phyloP scores from a whole-genome alignment of 2,113 vertebrate species.

The Panthera uncia region DNA sequence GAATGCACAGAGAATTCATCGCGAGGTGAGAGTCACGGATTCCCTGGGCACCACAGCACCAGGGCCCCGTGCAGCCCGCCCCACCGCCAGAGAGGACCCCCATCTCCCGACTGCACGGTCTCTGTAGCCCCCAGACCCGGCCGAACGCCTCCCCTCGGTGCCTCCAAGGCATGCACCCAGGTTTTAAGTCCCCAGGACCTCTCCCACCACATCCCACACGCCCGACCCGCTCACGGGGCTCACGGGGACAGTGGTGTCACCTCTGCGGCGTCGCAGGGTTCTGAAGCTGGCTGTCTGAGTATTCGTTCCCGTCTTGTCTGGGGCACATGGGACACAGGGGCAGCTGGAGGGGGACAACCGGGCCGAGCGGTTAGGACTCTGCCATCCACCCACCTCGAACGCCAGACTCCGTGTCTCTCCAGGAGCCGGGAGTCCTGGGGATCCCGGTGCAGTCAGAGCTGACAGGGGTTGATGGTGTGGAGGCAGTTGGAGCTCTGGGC shows the following conservation, averaged over 20 bases:
- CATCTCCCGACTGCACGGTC: accelerated
- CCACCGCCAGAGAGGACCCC: neutral
- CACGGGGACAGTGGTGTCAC: neutral
- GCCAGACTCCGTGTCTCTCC: neutral
- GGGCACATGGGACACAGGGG: accelerated
- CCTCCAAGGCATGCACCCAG: neutral
- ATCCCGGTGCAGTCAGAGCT: neutral
- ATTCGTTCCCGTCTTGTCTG: neutral
- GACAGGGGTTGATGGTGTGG: neutral
- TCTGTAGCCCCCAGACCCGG: neutral
- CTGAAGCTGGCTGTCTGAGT: neutral
- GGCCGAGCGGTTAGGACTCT: accelerated
- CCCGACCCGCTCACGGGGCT: neutral
- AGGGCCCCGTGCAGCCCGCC: neutral
- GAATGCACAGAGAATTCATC: neutral
- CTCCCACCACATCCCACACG: neutral
- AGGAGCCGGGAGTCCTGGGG: neutral
- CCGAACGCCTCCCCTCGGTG: too few relatives aligned
- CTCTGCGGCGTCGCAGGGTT: accelerated
- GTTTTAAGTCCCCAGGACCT: neutral
- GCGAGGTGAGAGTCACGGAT: neutral
- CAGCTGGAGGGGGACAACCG: neutral
- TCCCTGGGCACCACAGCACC: neutral
- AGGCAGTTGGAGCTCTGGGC: neutral
- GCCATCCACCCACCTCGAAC: neutral